phyloP scores from a whole-genome alignment of 2,797 vertebrate species.

The Phalanger gymnotis region DNA sequence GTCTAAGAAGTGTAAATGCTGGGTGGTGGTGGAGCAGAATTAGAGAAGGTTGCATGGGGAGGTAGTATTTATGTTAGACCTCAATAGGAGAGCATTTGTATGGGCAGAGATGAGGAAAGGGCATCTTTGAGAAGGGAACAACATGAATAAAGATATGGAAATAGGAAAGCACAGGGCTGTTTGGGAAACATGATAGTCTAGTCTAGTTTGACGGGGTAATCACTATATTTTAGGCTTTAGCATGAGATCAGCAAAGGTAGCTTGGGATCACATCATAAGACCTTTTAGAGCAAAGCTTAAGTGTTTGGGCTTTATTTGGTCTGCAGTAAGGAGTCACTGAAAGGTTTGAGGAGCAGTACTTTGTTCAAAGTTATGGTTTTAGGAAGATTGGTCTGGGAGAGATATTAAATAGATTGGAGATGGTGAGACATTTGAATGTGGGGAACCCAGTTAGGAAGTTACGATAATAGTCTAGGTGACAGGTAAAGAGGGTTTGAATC shows the following conservation, averaged over 20 bases:
- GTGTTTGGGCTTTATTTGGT: neutral
- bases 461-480: neutral
- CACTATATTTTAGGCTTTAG: neutral
- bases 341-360: neutral
- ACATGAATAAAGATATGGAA: neutral
- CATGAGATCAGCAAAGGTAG: neutral
- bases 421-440: neutral
- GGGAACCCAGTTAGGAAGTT: neutral
- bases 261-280: neutral
- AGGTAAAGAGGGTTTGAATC: neutral
- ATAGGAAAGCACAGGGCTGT: neutral
- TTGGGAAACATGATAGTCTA: neutral
- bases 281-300: neutral
- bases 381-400: neutral
- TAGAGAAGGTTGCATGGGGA: neutral
- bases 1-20: neutral
- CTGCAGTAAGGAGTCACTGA: neutral
- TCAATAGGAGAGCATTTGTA: neutral
- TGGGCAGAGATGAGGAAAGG: neutral
- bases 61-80: neutral
- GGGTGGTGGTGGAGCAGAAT: neutral
- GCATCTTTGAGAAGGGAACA: slow-evolving; percentile 5
- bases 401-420: neutral
- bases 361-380: neutral
- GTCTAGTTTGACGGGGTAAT: neutral